Evolutionary conservation across 2,797 vertebrate genomes (phyloP), one percentile per base, ranked within the genome.

Genomic region (Tinamus major): DNA sequence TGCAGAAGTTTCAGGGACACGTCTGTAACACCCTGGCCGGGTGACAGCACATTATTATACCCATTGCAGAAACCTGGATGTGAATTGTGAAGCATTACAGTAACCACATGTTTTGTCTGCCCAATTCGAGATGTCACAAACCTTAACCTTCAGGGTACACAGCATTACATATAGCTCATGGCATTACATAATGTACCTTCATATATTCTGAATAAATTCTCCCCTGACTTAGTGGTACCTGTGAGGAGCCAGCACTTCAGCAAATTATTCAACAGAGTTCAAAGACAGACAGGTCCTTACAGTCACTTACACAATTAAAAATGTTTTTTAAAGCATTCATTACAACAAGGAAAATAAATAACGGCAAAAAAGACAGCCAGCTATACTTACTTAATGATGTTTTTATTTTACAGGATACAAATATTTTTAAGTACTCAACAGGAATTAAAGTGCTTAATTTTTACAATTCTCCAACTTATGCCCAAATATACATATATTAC

Each of bases 331-430:
- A 87, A 79, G 39, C 62, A 58, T 51, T 48, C 29, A 72, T 59
- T 49, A 26, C 29, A 77, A n/a, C 5, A 87, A 13, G 59, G 17
- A 44, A 79, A 76, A 24, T 55, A 63, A 94, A 58, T 9, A 74
- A n/a, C 2, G 55, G 18, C n/a, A 62, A 14, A 63, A 33, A 12
- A 78, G 46, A 80, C 62, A 96, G 61, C 6, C 55, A 90, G n/a
- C 44, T 79, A 68, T 93, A 80, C 62, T 88, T 92, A 96, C 95
- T 97, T 96, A 97, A 97, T 70, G 94, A 95, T 93, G 91, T 53
- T 85, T 98, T 98, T 98, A 98, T 98, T 97, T 98, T 98, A 98
- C 96, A 97, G 94, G 94, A 97, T 98, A 97, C 95, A 98, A 98
- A 98, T 95, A 95, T 93, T 41, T 96, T 94, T 97, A 97, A 81